Base-by-base conservation (phyloP, 1,140 invertebrate species). In the Drosophila kohkoa region DNA sequence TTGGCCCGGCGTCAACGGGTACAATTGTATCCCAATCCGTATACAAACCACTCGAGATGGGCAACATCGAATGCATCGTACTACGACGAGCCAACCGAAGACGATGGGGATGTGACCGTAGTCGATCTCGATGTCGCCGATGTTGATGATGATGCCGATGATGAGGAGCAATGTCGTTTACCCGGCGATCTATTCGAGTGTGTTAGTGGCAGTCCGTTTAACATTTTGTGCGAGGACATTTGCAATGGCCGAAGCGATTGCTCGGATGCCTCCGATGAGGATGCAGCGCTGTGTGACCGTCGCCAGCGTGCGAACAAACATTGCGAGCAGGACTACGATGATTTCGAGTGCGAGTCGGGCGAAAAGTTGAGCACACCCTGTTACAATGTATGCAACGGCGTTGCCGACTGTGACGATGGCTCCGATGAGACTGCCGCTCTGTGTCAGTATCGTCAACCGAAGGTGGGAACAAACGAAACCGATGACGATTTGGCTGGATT, bases 261-360 rank as follows among this genome's bases (percentile, higher is more conserved):
- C 45, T 35, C 35, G 1, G 76, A 79, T 20, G 62, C 20, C 32
- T 78, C 73, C 20, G 76, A 79, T 62, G 76, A 79, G 35, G 6
- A 35, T 10, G 5, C 35, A 1, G 52, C 66, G 8, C 7, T 78
- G 7, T 78, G 76, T 43, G 15, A 57, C 1, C 28, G 20, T 0
- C 64, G 48, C 15, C 30, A n/a, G 1, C 49, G 38, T 16, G 10
- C 38, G n/a, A 30, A 7, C 11, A n/a, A 10, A 1, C 16, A 58
- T 1, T 72, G 70, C 6, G 46, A 68, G 3, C 7, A 28, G 6
- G 25, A 35, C 3, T 5, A 15, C 1, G 69, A 72, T 6, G 62
- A 58, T 5, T 76, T 76, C 20, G 15, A 48, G 16, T 76, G 74
- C 10, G 4, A 32, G 6, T 5, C 10, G n/a, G 69, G 69, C 15